Evolutionary conservation across 2,113 vertebrate genomes (phyloP).

Genomic region (Ranitomeya imitator): DNA sequence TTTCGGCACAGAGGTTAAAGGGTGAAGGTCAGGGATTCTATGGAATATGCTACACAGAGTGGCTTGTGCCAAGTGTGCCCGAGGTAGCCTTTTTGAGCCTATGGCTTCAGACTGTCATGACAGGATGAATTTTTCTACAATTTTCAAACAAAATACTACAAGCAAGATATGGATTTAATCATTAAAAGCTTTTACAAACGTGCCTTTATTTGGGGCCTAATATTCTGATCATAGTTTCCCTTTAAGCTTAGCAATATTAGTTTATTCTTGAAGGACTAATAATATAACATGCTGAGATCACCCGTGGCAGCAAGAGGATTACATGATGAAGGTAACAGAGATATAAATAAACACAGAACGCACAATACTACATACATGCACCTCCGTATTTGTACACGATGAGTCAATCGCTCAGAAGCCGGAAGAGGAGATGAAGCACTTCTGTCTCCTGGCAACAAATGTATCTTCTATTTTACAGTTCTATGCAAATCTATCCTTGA

Average conservation of each 20-base stretch:
- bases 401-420: constrained; percentile 47
- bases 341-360: constrained; percentile 31
- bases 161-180: too few relatives aligned
- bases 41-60: too few relatives aligned
- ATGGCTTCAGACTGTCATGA: too few relatives aligned
- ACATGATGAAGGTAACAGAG: constrained; percentile 12
- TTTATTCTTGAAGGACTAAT: not conserved
- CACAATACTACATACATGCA: constrained; percentile 37
- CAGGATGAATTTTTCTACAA: too few relatives aligned
- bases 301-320: not conserved
- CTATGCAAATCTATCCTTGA: constrained; percentile 52
- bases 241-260: not conserved
- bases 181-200: too few relatives aligned
- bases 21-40: too few relatives aligned
- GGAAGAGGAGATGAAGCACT: constrained; percentile 40
- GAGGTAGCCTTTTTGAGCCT: too few relatives aligned
- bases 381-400: constrained; percentile 47
- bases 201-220: too few relatives aligned
- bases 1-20: too few relatives aligned
- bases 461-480: constrained; percentile 47
- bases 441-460: constrained; percentile 56
- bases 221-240: too few relatives aligned
- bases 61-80: too few relatives aligned
- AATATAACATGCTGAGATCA: not conserved
- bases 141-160: too few relatives aligned